Evolutionary conservation across 2,113 vertebrate species (phyloP), one percentile per base, ranked within the genome.

Genomic region (Craseonycteris thonglongyai): DNA sequence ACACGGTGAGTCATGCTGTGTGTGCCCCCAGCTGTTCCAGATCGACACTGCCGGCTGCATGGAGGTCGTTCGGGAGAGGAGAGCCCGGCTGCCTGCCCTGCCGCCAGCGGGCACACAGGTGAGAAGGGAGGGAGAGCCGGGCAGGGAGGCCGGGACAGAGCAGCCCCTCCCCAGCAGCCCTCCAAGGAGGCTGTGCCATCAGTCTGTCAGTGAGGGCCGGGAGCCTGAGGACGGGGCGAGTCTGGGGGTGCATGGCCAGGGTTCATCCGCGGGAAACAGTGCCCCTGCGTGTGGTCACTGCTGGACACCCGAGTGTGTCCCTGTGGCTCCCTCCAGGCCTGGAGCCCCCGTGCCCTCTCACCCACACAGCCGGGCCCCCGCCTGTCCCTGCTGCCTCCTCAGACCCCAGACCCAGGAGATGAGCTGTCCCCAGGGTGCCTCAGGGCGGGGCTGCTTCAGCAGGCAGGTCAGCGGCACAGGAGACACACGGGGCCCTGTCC

Each of bases 31-130:
- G 99, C 95, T 98, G 58, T 97, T 99, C 35, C 98, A 97, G 54
- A 98, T 99, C 16, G 99, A 99, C 21, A 88, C 98, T 3, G 88
- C 95, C 0, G 99, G 99, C 89, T 99, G 99, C 94, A 98, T 98
- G 98, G 98, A 98, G 42, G 95, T 98, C 0, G 99, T 99, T 28
- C 93, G 96, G 22, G 96, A 98, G 84, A 98, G 98, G 35, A 98
- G 86, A 88, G 33, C 85, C 1, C 96, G 1, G 81, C 61, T 94
- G 18, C 0, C 63, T 0, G 18, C 94, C 35, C 75, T 59, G 1
- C 92, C 86, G 11, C 78, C 3, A 38, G 47, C 72, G 0, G 40
- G 84, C 1, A 0, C 54, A 9, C 97, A 98, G 98, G 56, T 71
- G 51, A 63, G 76, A 12, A 3, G 19, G n/a, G n/a, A n/a, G n/a